phyloP scores from a whole-genome alignment of 2,113 vertebrate genomes.

The Agapornis roseicollis region DNA sequence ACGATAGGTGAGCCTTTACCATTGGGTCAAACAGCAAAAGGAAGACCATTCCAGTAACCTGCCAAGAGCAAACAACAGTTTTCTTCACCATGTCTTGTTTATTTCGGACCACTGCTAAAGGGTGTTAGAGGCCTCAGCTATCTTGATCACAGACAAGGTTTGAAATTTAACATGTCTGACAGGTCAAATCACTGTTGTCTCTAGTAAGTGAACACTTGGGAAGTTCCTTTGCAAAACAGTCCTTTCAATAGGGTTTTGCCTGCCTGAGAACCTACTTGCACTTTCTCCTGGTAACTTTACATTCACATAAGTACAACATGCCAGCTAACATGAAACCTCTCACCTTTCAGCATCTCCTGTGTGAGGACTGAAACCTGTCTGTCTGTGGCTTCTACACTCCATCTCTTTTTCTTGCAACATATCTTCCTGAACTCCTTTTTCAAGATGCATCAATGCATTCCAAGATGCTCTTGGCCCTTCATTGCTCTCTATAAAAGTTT shows the following conservation, averaged over 20 bases:
- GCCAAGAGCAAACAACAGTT: background rate
- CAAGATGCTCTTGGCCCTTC: background rate
- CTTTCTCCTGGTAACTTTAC: background rate
- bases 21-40: background rate
- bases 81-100: background rate
- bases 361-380: background rate
- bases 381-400: background rate
- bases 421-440: background rate
- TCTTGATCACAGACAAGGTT: background rate
- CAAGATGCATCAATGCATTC: background rate
- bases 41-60: background rate
- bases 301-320: background rate
- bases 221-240: background rate
- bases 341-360: background rate
- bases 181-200: background rate
- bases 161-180: background rate
- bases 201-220: background rate
- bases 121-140: background rate
- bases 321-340: background rate
- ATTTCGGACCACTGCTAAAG: constrained; percentile 4
- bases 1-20: background rate
- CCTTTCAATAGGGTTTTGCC: background rate
- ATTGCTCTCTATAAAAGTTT: background rate
- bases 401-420: background rate
- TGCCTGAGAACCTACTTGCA: background rate